phyloP scores from a whole-genome alignment of 2,888 invertebrate species.

The Venustoraphidia nigricollis region DNA sequence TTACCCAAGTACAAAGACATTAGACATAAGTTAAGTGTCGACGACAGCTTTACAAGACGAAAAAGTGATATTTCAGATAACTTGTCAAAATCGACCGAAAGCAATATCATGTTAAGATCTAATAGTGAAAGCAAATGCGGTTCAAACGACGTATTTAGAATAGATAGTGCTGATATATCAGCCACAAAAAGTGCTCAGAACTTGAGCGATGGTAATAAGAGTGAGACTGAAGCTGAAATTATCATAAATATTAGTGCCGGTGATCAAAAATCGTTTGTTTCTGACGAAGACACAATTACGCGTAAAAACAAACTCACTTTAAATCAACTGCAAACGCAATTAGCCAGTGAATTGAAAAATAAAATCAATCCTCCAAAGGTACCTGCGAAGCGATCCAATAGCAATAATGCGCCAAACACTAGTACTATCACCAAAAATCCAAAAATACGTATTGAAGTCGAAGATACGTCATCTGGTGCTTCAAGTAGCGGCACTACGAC shows the following conservation, averaged over 20 bases:
- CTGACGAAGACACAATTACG: constrained; percentile 25
- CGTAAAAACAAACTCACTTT: constrained; percentile 25
- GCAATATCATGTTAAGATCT: background rate
- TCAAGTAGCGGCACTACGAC: constrained; percentile 12
- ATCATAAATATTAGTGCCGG: constrained; percentile 3
- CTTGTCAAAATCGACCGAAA: background rate
- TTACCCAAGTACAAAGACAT: constrained; percentile 28
- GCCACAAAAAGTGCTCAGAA: constrained; percentile 27
- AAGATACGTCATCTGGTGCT: constrained; percentile 21
- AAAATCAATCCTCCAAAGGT: constrained; percentile 2
- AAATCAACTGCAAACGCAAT: constrained; percentile 23
- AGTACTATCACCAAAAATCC: constrained; percentile 17
- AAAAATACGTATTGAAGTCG: constrained; percentile 28
- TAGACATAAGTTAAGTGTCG: constrained; percentile 10
- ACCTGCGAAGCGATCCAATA: constrained; percentile 6
- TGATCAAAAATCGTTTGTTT: constrained; percentile 15
- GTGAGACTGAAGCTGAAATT: constrained; percentile 2
- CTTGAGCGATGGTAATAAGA: constrained; percentile 18
- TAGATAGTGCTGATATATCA: constrained; percentile 15
- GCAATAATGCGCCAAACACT: constrained; percentile 9
- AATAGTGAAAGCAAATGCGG: constrained; percentile 7
- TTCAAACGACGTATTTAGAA: constrained; percentile 9
- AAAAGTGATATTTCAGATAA: constrained; percentile 6
- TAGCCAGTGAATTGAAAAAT: constrained; percentile 12
- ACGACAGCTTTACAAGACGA: constrained; percentile 1